These are phyloP conservation scores for Dipus sagitta DNA, from an alignment of 2,797 vertebrate genomes.

Conservation along the genomic window DNA sequence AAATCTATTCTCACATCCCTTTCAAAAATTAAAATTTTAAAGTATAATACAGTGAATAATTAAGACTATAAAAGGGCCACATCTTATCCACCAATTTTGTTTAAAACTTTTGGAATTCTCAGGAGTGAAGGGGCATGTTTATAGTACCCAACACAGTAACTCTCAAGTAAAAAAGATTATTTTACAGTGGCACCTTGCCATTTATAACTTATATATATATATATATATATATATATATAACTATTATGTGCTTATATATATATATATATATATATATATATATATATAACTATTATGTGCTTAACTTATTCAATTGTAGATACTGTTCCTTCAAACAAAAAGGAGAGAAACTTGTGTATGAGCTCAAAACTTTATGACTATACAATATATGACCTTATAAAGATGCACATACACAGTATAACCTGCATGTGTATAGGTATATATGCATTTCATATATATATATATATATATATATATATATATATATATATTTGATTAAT, in stretches of 20 bases:
- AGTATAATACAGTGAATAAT: conserved; percentile 30
- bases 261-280: too few relatives aligned
- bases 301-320: not conserved
- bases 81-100: not conserved
- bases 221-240: too few relatives aligned
- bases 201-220: too few relatives aligned
- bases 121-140: not conserved
- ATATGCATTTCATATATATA: too few relatives aligned
- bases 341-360: not conserved
- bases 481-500: not conserved
- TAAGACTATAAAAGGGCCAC: not conserved
- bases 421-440: not conserved
- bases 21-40: conserved; percentile 53
- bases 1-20: conserved; percentile 8
- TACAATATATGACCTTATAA: not conserved
- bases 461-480: too few relatives aligned
- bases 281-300: too few relatives aligned
- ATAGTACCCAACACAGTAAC: not conserved
- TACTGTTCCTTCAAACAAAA: not conserved
- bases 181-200: not conserved
- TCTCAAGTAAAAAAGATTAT: not conserved
- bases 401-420: not conserved
- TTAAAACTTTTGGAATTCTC: not conserved
- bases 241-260: too few relatives aligned
- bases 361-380: not conserved